Conservation (phyloP, 1,140 invertebrate genomes). For the Leptinotarsa undecemlineata region DNA sequence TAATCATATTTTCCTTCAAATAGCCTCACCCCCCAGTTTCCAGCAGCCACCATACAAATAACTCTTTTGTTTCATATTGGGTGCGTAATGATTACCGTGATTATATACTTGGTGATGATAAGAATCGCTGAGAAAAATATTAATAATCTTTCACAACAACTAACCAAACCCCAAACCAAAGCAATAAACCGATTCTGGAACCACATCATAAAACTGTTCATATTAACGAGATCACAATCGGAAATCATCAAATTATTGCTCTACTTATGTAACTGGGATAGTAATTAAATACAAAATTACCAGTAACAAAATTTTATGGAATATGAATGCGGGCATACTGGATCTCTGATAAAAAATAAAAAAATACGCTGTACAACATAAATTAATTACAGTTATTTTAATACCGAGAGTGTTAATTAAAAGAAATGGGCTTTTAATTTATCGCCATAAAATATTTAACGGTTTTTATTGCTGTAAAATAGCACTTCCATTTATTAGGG, state of each 20-base stretch:
- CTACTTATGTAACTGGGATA: neutral
- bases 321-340: constrained; percentile 13
- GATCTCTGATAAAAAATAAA: constrained; percentile 10
- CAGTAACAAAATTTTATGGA: constrained; percentile 16
- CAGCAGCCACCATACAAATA: no score
- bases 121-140: no score
- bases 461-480: constrained; percentile 9
- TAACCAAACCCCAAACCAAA: neutral
- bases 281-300: constrained; percentile 25
- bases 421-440: constrained; percentile 10
- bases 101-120: no score
- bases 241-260: constrained; percentile 22
- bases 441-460: constrained; percentile 10
- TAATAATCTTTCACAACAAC: no score
- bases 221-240: constrained; percentile 19
- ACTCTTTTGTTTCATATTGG: no score
- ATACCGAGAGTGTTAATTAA: constrained; percentile 8
- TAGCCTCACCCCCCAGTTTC: no score
- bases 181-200: neutral
- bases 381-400: constrained; percentile 18
- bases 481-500: neutral
- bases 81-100: no score
- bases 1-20: no score
- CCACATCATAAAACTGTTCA: neutral
- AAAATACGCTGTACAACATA: neutral